Conservation (phyloP, 2,797 vertebrate species). For the Ispidina lecontei region DNA sequence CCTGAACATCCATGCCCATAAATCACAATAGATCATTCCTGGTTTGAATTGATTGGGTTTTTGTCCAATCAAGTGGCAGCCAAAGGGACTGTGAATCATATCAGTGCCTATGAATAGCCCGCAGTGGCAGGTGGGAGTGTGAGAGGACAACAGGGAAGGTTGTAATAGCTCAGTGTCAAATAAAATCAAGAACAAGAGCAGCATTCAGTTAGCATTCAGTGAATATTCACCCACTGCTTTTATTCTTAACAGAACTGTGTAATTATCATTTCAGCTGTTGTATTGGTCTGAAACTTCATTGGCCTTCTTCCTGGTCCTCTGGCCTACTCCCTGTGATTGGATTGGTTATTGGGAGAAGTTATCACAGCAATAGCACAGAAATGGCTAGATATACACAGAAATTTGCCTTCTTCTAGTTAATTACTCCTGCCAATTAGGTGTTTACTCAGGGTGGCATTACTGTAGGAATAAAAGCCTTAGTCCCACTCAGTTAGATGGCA, state of each 20-base stretch:
- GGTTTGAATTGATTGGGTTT: neutral
- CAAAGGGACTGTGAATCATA: neutral
- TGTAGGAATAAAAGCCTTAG: slow-evolving; percentile 31
- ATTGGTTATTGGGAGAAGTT: neutral
- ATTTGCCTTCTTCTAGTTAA: neutral
- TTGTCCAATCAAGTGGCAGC: neutral
- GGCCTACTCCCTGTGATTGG: neutral
- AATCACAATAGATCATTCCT: neutral
- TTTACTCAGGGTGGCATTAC: neutral
- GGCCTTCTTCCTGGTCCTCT: neutral
- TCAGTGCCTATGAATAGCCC: neutral
- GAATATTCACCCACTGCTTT: neutral
- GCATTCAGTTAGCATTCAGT: neutral
- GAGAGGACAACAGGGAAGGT: neutral
- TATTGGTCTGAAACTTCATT: neutral
- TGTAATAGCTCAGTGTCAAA: neutral
- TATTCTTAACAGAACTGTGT: neutral
- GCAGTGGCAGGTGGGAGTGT: neutral
- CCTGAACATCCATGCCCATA: neutral
- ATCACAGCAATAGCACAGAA: neutral
- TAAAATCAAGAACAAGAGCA: neutral
- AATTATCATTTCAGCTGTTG: neutral
- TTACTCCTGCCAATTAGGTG: slow-evolving; percentile 9
- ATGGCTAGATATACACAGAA: neutral
- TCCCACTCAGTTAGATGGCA: slow-evolving; percentile 12